A percentile compares a stretch with the other conserved stretches of the same genome.
Evolutionary conservation across 2,113 vertebrate genomes (phyloP).

Genomic region (Dicerorhinus sumatrensis): DNA sequence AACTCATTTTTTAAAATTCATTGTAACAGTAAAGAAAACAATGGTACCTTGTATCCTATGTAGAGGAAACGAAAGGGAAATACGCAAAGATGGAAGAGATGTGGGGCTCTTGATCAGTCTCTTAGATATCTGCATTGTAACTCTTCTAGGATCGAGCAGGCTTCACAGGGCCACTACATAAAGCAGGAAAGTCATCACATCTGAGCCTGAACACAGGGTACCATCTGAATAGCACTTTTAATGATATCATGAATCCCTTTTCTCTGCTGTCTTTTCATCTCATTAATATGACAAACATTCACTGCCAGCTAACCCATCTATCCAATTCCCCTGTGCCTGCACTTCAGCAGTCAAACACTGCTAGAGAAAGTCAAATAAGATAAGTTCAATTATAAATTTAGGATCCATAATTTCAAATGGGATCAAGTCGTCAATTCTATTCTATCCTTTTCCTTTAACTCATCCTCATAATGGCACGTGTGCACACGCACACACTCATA

Average conservation of each 20-base stretch:
- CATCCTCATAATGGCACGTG: not conserved
- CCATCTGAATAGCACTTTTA: not conserved
- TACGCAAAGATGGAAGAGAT: not conserved
- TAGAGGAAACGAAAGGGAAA: not conserved
- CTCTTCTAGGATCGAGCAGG: not conserved
- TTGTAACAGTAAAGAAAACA: not conserved
- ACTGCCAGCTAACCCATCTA: not conserved
- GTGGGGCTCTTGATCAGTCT: not conserved
- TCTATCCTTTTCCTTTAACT: not conserved
- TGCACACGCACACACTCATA: not conserved
- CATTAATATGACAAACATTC: not conserved
- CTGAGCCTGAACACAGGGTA: not conserved
- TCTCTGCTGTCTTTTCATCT: not conserved
- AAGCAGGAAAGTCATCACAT: not conserved
- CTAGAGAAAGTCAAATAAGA: not conserved
- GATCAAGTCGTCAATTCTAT: not conserved
- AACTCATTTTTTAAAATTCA: not conserved
- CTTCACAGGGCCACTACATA: not conserved
- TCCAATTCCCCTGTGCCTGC: not conserved
- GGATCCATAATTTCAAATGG: not conserved
- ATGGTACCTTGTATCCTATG: not conserved
- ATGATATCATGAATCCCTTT: not conserved
- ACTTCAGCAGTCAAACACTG: not conserved
- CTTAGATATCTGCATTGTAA: not conserved
- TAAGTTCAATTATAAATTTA: not conserved